A percentile compares a stretch with the other conserved stretches of the same genome.
Conservation (phyloP, 2,888 invertebrate species). For the Meandrusa payeni region DNA sequence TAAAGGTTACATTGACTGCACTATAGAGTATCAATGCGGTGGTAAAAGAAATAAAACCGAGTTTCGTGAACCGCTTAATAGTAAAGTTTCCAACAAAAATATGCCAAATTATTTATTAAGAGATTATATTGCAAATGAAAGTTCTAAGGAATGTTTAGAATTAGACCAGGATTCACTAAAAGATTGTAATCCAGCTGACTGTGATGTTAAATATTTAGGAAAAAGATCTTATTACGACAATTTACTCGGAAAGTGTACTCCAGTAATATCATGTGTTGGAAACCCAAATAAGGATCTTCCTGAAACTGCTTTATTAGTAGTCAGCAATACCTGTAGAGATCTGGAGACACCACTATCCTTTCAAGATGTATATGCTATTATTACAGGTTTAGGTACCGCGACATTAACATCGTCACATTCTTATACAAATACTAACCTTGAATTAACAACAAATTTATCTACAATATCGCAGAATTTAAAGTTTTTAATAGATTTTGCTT, state of each 20-base stretch:
- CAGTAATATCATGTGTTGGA: slow-evolving; percentile 42
- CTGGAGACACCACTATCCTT: slow-evolving; percentile 45
- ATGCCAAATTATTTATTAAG: slow-evolving; percentile 31
- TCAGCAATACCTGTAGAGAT: slow-evolving; percentile 53
- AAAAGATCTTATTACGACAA: slow-evolving; percentile 45
- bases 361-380: slow-evolving; percentile 54
- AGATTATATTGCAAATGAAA: slow-evolving; percentile 34
- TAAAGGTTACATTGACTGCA: slow-evolving; percentile 50
- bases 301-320: slow-evolving; percentile 48
- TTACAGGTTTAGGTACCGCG: slow-evolving; percentile 44
- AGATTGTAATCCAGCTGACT: slow-evolving; percentile 50
- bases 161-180: slow-evolving; percentile 52
- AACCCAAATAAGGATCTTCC: slow-evolving; percentile 44
- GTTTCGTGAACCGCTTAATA: slow-evolving; percentile 50
- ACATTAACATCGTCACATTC: slow-evolving; percentile 31
- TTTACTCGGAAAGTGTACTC: slow-evolving; percentile 40
- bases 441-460: slow-evolving; percentile 51
- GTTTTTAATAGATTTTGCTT: slow-evolving; percentile 49
- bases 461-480: slow-evolving; percentile 61
- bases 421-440: slow-evolving; percentile 30
- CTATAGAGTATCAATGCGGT: slow-evolving; percentile 41
- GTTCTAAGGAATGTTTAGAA: slow-evolving; percentile 38
- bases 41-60: slow-evolving; percentile 30
- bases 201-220: slow-evolving; percentile 57
- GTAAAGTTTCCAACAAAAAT: slow-evolving; percentile 35